phyloP scores from a whole-genome alignment of 2,113 vertebrate species.

The Pachyramphus minor region DNA sequence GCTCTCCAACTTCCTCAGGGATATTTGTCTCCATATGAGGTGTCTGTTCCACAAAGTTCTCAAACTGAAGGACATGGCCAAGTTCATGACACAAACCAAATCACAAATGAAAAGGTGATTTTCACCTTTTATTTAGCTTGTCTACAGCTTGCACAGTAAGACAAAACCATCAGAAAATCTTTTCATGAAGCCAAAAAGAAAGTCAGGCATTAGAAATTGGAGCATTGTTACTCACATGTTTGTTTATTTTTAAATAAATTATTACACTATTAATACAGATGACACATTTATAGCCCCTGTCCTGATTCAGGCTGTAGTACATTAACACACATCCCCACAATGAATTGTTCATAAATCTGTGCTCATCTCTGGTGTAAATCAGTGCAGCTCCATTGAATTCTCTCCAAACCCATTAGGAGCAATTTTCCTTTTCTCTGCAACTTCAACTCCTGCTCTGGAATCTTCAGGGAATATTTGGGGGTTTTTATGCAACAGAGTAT shows the following conservation, averaged over 20 bases:
- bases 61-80: slow-evolving; percentile 26
- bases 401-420: not conserved
- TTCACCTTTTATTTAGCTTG: not conserved
- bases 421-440: not conserved
- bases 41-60: not conserved
- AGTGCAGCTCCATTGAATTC: not conserved
- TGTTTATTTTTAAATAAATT: not conserved
- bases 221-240: not conserved
- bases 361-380: not conserved
- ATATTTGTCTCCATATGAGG: slow-evolving; percentile 41
- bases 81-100: slow-evolving; percentile 21
- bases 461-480: not conserved
- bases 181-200: not conserved
- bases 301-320: not conserved
- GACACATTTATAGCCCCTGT: not conserved
- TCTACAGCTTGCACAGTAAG: not conserved
- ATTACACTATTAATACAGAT: not conserved
- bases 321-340: not conserved
- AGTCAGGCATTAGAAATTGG: not conserved
- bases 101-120: slow-evolving; percentile 12
- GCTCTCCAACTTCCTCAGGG: not conserved
- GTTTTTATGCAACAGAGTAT: rapidly evolving
- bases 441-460: not conserved
- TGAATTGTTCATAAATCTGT: not conserved
- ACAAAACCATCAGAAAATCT: not conserved